phyloP scores from a whole-genome alignment of 2,888 invertebrate genomes.

The Caenorhabditis plicata region DNA sequence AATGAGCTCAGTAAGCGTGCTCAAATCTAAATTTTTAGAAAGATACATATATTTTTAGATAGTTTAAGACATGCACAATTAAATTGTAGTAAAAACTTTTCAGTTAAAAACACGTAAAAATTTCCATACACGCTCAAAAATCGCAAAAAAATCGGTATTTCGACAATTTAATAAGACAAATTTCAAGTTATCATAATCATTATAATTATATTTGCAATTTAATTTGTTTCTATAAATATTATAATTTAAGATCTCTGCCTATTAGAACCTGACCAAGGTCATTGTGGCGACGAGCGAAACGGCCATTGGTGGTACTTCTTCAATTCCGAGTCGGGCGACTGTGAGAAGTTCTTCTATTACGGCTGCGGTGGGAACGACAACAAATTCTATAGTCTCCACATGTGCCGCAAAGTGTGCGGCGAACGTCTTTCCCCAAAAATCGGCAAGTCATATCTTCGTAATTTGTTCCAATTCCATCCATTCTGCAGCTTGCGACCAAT shows the following conservation, averaged over 20 bases:
- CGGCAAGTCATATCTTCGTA: constrained; percentile 26
- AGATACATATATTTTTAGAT: too few species aligned
- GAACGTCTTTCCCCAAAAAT: constrained; percentile 58
- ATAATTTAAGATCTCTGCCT: constrained; percentile 49
- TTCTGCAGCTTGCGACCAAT: constrained; percentile 50
- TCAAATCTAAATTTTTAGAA: too few species aligned
- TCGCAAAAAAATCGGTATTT: too few species aligned
- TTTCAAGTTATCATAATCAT: background rate
- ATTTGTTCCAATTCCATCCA: background rate
- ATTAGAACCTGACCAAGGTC: constrained; percentile 56
- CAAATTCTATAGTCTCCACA: constrained; percentile 57
- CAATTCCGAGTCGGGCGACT: constrained; percentile 53
- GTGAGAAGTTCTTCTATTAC: constrained; percentile 55
- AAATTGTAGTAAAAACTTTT: too few species aligned
- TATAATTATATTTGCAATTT: background rate
- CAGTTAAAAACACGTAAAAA: too few species aligned
- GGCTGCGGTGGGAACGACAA: constrained; percentile 61
- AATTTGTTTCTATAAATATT: background rate
- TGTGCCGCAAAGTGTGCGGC: constrained; percentile 60
- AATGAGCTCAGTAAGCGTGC: too few species aligned
- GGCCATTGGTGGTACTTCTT: constrained; percentile 57
- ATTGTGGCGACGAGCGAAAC: constrained; percentile 50
- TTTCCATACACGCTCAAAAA: too few species aligned
- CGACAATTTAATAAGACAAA: too few species aligned
- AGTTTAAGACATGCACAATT: too few species aligned